Evolutionary conservation across 2,888 invertebrate genomes (phyloP).

Genomic region (Desoria tigrina): DNA sequence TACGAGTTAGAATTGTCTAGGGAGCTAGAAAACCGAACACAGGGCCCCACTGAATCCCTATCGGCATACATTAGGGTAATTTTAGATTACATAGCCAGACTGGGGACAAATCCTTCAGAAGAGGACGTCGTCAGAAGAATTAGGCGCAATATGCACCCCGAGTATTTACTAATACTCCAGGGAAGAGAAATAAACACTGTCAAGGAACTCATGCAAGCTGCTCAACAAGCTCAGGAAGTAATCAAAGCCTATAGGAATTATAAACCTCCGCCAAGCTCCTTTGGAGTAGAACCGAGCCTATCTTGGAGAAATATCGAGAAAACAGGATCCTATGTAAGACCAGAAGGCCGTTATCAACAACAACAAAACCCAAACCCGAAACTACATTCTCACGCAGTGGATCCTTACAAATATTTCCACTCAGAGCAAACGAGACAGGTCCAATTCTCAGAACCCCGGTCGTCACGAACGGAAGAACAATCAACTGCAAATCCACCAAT

Average conservation of each 20-base stretch:
- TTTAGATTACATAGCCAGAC: background rate
- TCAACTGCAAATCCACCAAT: background rate
- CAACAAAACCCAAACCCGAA: background rate
- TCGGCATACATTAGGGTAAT: constrained; percentile 19
- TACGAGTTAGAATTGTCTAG: constrained; percentile 11
- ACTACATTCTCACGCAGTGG: background rate
- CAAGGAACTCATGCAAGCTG: constrained; percentile 12
- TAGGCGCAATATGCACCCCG: constrained; percentile 19
- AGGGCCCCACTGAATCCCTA: constrained; percentile 16
- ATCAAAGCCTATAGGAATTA: constrained; percentile 1
- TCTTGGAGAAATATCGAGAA: background rate
- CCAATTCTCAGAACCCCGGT: background rate
- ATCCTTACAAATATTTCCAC: background rate
- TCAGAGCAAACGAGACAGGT: background rate
- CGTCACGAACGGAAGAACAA: background rate
- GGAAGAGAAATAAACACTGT: constrained; percentile 10
- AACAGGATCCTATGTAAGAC: no score
- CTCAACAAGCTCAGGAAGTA: constrained; percentile 15
- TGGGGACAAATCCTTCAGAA: constrained; percentile 6
- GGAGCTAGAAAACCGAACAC: constrained; percentile 21
- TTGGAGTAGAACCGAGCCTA: no score
- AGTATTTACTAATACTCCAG: constrained; percentile 2
- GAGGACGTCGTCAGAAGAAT: constrained; percentile 1
- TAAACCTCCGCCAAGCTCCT: no score
- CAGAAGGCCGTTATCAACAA: no score